Evolutionary conservation across 2,113 vertebrate genomes (phyloP).

Genomic region (Colossoma macropomum): DNA sequence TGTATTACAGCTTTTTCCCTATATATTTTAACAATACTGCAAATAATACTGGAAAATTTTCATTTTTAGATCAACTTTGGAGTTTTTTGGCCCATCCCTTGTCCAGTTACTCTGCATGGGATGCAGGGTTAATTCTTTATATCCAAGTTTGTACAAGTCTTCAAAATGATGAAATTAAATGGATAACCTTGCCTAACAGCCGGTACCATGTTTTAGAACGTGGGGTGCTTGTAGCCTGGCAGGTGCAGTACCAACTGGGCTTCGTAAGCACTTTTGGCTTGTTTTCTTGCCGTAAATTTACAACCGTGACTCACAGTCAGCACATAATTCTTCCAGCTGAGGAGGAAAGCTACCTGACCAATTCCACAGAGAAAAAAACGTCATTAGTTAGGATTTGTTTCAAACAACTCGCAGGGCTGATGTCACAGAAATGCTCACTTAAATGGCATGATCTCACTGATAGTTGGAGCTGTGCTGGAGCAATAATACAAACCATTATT

Average conservation of each 20-base stretch:
- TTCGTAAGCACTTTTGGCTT: neutral
- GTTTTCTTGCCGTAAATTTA: neutral
- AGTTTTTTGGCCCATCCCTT: no score
- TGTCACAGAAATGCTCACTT: neutral
- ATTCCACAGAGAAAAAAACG: neutral
- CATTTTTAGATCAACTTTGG: no score
- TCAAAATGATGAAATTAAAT: neutral
- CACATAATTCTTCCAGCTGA: neutral
- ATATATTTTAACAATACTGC: no score
- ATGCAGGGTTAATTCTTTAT: slow-evolving; percentile 10
- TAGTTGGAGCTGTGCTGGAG: neutral
- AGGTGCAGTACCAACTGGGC: neutral
- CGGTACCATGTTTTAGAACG: neutral
- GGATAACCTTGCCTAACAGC: neutral
- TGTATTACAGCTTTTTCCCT: no score
- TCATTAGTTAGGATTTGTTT: neutral
- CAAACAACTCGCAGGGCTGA: neutral
- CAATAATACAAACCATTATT: neutral
- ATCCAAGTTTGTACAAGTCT: neutral
- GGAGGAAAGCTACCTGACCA: neutral
- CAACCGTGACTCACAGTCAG: neutral
- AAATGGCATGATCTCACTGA: neutral
- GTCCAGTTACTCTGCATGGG: neutral
- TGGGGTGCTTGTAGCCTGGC: neutral
- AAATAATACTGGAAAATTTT: no score